Percentiles rank a stretch among this genome's conserved stretches.
phyloP scores from a whole-genome alignment of 2,888 invertebrate genomes.

The Stictocephala bisonia region DNA sequence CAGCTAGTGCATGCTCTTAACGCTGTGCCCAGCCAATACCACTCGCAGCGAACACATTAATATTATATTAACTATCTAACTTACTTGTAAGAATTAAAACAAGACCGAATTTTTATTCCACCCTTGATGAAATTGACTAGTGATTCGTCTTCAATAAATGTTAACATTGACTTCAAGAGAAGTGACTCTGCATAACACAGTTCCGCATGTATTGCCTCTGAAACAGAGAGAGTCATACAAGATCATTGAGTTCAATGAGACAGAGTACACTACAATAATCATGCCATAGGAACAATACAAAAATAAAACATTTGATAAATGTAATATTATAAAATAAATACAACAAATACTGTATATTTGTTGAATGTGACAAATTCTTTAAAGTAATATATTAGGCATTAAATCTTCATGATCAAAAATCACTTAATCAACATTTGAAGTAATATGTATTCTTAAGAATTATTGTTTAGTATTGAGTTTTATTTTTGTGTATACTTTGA shows the following conservation, averaged over 20 bases:
- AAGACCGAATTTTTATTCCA: conserved; percentile 90
- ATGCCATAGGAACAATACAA: neutral
- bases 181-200: conserved; percentile 94
- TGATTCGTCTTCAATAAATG: conserved; percentile 95
- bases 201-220: conserved; percentile 93
- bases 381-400: too few species aligned
- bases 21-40: neutral
- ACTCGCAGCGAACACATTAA: too few species aligned
- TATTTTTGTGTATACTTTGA: too few species aligned
- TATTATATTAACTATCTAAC: too few species aligned
- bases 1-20: conserved; percentile 5
- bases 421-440: too few species aligned
- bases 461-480: too few species aligned
- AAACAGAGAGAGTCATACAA: conserved; percentile 54
- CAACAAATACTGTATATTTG: too few species aligned
- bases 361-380: too few species aligned
- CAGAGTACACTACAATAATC: neutral
- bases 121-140: conserved; percentile 92
- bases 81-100: conserved; percentile 93
- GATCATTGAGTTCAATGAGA: neutral
- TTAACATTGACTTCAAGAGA: conserved; percentile 87
- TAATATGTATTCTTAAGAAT: too few species aligned
- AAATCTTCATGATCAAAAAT: too few species aligned
- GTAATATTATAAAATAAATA: neutral
- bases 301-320: neutral